Evolutionary conservation across 2,113 vertebrate genomes (phyloP), one percentile per base, ranked within the genome.

Genomic region (Notiomystis cincta): DNA sequence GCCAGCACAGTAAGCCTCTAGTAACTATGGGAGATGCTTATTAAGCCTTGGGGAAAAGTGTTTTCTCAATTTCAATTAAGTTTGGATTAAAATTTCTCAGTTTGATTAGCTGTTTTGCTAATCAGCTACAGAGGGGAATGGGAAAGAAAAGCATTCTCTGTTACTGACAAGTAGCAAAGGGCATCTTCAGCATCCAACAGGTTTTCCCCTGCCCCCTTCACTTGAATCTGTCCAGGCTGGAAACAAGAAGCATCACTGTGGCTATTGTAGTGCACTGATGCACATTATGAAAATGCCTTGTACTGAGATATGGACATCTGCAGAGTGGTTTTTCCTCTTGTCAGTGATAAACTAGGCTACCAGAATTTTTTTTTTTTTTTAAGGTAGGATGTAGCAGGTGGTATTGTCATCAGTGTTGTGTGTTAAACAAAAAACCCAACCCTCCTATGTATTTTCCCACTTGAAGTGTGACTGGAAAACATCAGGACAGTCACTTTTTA

Each of bases 21-120:
- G 35, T 72, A 66, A 76, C 60, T 53, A 10, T n/a, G 40, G 67
- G 71, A 82, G 82, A 51, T 80, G 37, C 79, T 90, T 87, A 51
- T 48, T 73, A 78, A 89, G 44, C 70, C 84, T 72, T 57, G 40
- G 35, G 50, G 53, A 5, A 87, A 93, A 89, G 51, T 70, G 75
- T 90, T 94, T 95, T 95, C 69, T 71, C 95, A 85, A 28, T 87
- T 81, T 93, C 79, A 97, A 54, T 76, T 22, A 17, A 66, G 61
- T 75, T 60, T 45, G 28, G 31, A 54, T 90, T 62, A 8, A 77
- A 70, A 95, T 94, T 82, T 90, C 83, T 94, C 86, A 80, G 62
- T 97, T 96, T 96, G 92, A 91, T 97, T 93, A 89, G 72, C 65
- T 87, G 60, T 72, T 95, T 90, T 87, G 48, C 71, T 92, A 53